A percentile compares a stretch with the other conserved stretches of the same genome.
Conservation (phyloP, 2,113 vertebrate species). For the Orthonyx spaldingii region DNA sequence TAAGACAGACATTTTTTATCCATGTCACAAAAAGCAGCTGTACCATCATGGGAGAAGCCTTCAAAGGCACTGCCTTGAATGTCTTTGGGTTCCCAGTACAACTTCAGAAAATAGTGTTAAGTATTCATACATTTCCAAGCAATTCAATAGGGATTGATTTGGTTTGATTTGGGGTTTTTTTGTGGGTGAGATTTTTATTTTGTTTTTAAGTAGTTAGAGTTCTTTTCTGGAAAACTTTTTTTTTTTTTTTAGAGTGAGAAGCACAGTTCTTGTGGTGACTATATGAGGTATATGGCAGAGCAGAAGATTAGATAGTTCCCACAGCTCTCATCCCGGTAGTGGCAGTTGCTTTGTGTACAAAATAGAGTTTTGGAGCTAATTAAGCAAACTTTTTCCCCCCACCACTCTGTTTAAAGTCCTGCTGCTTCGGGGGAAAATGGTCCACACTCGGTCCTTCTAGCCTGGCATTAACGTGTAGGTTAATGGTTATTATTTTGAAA, state of each 20-base stretch:
- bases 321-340: background rate
- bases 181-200: accelerated
- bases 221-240: background rate
- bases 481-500: background rate
- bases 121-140: background rate
- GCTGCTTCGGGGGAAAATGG: background rate
- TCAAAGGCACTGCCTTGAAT: background rate
- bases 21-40: background rate
- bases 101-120: background rate
- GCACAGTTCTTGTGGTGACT: background rate
- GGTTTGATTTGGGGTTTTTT: accelerated
- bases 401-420: background rate
- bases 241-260: background rate
- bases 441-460: background rate
- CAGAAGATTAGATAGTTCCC: background rate
- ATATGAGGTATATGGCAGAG: background rate
- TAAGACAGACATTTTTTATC: background rate
- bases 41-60: background rate
- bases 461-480: background rate
- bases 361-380: background rate
- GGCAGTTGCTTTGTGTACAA: background rate
- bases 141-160: background rate
- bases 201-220: background rate
- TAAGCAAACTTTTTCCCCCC: background rate
- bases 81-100: background rate